Percentiles rank a stretch among this genome's conserved stretches.
Conservation (phyloP, 2,113 vertebrate genomes). For the Amia ocellicauda region DNA sequence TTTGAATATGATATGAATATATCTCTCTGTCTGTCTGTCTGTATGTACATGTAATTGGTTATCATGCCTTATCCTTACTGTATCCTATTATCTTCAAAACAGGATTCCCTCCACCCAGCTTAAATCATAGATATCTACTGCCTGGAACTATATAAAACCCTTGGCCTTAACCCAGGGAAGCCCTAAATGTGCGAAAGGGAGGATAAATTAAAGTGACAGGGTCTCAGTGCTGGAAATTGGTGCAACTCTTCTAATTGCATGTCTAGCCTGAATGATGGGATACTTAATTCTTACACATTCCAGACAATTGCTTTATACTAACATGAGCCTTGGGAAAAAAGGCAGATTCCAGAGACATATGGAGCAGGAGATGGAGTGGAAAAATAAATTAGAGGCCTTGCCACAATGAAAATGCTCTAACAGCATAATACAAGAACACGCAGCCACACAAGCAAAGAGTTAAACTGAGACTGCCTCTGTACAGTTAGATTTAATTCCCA, state of each 20-base stretch:
- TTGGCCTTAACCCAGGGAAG: conserved; percentile 72
- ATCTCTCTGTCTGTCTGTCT: too few species aligned
- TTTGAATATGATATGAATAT: too few species aligned
- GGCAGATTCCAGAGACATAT: conserved; percentile 83
- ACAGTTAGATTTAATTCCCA: conserved; percentile 46
- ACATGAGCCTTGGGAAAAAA: conserved; percentile 81
- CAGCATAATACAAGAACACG: conserved; percentile 48
- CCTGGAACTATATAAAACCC: conserved; percentile 63
- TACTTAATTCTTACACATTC: conserved; percentile 95
- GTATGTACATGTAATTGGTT: too few species aligned
- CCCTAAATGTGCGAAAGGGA: conserved; percentile 71
- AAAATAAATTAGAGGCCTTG: conserved; percentile 76
- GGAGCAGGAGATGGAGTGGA: conserved; percentile 80
- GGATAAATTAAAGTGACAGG: conserved; percentile 87
- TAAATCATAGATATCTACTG: conserved; percentile 44
- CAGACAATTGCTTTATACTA: conserved; percentile 90
- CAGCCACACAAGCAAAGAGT: conserved; percentile 45
- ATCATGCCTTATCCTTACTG: too few species aligned
- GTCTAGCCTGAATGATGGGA: conserved; percentile 93
- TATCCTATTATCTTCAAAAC: neutral
- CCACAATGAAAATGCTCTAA: conserved; percentile 61
- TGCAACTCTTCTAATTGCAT: conserved; percentile 92
- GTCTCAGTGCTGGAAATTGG: conserved; percentile 83
- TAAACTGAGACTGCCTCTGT: conserved; percentile 24
- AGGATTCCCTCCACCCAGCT: conserved; percentile 13